These are phyloP conservation scores for Callyntrura guangdongensis DNA, from an alignment of 2,888 invertebrate genomes.

Conservation along the genomic window DNA sequence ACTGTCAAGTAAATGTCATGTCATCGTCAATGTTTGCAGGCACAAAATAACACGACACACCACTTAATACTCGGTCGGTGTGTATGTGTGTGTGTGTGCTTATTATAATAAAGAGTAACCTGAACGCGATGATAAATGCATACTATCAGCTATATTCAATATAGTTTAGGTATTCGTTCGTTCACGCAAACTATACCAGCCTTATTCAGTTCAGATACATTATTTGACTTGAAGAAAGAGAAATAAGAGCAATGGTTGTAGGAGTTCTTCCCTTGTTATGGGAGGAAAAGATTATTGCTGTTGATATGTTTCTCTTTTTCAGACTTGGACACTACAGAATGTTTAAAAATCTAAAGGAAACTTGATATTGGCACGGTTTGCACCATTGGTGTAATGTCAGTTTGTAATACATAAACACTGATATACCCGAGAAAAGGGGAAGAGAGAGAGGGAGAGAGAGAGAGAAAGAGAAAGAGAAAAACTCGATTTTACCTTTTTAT, in stretches of 20 bases:
- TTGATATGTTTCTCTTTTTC: background rate
- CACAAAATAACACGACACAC: no score
- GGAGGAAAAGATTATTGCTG: background rate
- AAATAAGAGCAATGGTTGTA: background rate
- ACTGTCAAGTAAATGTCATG: no score
- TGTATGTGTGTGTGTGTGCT: no score
- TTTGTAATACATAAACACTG: slow-evolving; percentile 10
- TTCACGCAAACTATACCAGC: no score
- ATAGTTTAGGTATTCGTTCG: no score
- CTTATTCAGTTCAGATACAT: slow-evolving; percentile 10
- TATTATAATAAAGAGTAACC: no score
- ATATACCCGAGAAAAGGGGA: background rate
- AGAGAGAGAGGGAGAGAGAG: background rate
- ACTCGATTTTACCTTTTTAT: slow-evolving; percentile 42
- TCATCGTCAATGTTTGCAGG: no score
- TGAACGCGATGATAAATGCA: no score
- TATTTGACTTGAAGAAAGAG: slow-evolving; percentile 3
- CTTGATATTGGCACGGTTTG: slow-evolving; percentile 21
- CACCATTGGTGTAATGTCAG: background rate
- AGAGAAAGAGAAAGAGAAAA: background rate
- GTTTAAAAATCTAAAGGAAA: slow-evolving; percentile 35
- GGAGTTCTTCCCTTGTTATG: background rate
- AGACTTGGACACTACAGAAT: background rate
- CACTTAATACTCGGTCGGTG: no score
- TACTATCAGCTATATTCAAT: no score